These are phyloP conservation scores for Sebastes alutus DNA, from an alignment of 2,797 vertebrate genomes.

Conservation along the genomic window DNA sequence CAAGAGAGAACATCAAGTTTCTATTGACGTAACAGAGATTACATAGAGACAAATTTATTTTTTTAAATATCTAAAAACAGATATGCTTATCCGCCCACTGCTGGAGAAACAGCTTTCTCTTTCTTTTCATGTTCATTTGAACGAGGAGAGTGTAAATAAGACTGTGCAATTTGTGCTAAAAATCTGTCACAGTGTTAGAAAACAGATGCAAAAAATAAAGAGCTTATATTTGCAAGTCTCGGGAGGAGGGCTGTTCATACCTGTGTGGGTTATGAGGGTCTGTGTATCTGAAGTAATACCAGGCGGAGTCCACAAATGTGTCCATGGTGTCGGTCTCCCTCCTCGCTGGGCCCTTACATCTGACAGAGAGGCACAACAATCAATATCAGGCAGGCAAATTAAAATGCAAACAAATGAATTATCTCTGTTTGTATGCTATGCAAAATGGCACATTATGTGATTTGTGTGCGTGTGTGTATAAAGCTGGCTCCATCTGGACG, in stretches of 20 bases:
- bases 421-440: conserved; percentile 40
- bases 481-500: conserved; percentile 68
- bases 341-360: conserved; percentile 88
- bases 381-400: conserved; percentile 42
- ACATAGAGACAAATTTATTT: background rate
- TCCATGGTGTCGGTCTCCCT: conserved; percentile 98
- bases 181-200: conserved; percentile 10
- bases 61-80: conserved; percentile 18
- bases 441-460: conserved; percentile 47
- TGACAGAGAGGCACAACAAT: conserved; percentile 63
- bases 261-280: conserved; percentile 89
- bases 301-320: conserved; percentile 96
- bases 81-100: conserved; percentile 3
- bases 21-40: conserved; percentile 16
- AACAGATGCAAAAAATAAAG: conserved; percentile 7
- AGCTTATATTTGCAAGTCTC: background rate
- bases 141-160: conserved; percentile 3
- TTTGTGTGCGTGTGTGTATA: background rate
- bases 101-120: conserved; percentile 6
- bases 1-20: background rate
- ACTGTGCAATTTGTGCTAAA: conserved; percentile 13
- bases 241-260: conserved; percentile 69
- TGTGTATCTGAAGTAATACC: conserved; percentile 96
- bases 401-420: conserved; percentile 39
- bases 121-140: conserved; percentile 1